phyloP scores from a whole-genome alignment of 1,140 invertebrate genomes.

The Psix sp. region DNA sequence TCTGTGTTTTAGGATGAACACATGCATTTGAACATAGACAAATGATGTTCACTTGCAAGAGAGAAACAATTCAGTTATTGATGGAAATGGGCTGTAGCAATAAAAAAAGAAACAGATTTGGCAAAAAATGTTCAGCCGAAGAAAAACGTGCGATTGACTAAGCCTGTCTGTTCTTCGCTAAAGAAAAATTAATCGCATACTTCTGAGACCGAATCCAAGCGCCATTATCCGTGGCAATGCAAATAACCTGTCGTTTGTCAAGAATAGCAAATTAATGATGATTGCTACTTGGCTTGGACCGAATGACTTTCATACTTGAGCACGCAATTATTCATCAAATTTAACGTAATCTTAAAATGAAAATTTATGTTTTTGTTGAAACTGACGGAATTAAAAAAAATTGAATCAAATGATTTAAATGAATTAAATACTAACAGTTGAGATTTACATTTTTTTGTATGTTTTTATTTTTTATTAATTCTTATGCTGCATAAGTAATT shows the following conservation, averaged over 20 bases:
- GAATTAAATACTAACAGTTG: too few relatives aligned
- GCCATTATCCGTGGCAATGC: slow-evolving; percentile 69
- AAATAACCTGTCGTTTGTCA: slow-evolving; percentile 72
- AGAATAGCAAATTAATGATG: slow-evolving; percentile 74
- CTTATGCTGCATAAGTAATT: too few relatives aligned
- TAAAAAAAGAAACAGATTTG: slow-evolving; percentile 22
- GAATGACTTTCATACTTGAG: slow-evolving; percentile 61
- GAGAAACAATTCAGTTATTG: slow-evolving; percentile 45
- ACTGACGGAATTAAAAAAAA: too few relatives aligned
- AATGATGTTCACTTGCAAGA: too few relatives aligned
- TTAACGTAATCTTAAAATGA: slow-evolving; percentile 65
- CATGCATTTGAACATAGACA: too few relatives aligned
- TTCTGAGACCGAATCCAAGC: slow-evolving; percentile 68
- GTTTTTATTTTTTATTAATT: too few relatives aligned
- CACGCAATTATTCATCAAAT: slow-evolving; percentile 63
- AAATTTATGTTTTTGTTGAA: too few relatives aligned
- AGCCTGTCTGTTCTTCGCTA: slow-evolving; percentile 60
- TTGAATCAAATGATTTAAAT: too few relatives aligned
- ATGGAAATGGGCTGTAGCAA: slow-evolving; percentile 37
- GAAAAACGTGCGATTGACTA: slow-evolving; percentile 64
- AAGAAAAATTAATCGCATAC: slow-evolving; percentile 74
- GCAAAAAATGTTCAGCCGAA: slow-evolving; percentile 43
- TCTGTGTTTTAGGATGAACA: too few relatives aligned
- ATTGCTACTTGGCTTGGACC: slow-evolving; percentile 65
- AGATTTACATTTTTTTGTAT: too few relatives aligned